Evolutionary conservation across 2,797 vertebrate species (phyloP), one percentile per base, ranked within the genome.

Genomic region (Leptoclinus maculatus): DNA sequence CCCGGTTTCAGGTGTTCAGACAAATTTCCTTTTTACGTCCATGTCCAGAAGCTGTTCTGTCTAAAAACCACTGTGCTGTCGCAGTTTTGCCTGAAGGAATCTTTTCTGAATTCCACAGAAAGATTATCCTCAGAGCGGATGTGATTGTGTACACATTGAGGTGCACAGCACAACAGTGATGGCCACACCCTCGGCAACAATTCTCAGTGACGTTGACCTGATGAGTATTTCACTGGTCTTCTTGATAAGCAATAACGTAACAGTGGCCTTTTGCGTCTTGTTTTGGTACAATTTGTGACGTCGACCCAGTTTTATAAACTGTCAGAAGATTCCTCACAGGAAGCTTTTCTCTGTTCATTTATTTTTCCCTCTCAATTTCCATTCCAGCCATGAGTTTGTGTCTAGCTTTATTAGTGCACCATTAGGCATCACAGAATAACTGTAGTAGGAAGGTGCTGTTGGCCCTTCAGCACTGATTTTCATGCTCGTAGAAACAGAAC

Each of bases 281-380:
- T 70, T 83, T 79, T 23, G 27, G 59, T 65, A 3, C 71, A 82
- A 68, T 25, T n/a, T 43, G 65, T 87, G 79, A 80, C 8, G 11
- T 83, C 81, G 89, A 76, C 43, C 13, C 56, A 45, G 39, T 66
- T 83, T 77, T 41, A 34, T 56, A 62, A 51, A 34, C 66, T 79
- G 64, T 47, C 71, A 71, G 36, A 39, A n/a, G 38, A 53, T 41
- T 49, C 23, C 79, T 47, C 56, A 32, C 5, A 69, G 43, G 39
- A 68, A 41, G 19, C 23, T 7, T 60, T 51, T 49, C 25, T 80
- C 71, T 81, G 69, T 77, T 74, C 23, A 12, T 82, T 78, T 66
- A 36, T 45, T 71, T 78, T 14, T 59, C 60, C 53, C 19, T 47
- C 56, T 74, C 49, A 78, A 29, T 86, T 86, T 90, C 87, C 75